Evolutionary conservation across 1,140 invertebrate genomes (phyloP), one percentile per base, ranked within the genome.

Genomic region (Trichonephila clavipes): DNA sequence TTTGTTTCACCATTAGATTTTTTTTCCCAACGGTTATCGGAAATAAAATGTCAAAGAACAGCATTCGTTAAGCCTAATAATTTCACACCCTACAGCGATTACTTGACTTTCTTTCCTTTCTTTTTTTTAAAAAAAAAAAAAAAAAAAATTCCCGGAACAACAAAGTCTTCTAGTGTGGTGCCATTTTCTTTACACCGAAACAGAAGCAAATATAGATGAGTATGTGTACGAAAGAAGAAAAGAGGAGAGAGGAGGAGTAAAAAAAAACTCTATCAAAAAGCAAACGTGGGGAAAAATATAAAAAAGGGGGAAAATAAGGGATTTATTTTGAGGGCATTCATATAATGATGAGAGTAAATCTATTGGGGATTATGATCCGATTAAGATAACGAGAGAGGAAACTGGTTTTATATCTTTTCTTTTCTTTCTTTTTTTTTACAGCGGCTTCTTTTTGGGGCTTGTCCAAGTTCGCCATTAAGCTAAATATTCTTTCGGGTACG

Each of bases 321-420:
- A 81, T 77, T 87, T 88, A 72, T 61, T 87, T 69, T 69, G 28
- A 88, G 92, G 24, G 61, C 69, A 94, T 62, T 81, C 64, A 87
- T 51, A 88, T 88, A 88, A 66, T 69, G 87, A 72, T 72, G 87
- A 88, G 40, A n/a, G 59, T 51, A 24, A 88, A 88, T 88, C 87
- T 88, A 69, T 88, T 88, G 87, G 64, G 87, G 64, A 88, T 88
- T 88, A 69, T 88, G 64, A 88, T 88, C 62, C 87, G 87, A 88
- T 88, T 88, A 88, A 69, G 64, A 51, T 69, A 88, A 88, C 87
- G 87, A 69, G 64, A n/a, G 28, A 61, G 16, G 62, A 40, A 62
- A 69, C 64, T 51, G 87, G 59, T 58, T 87, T 87, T 87, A 40
- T 64, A 62, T 62, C 85, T 87, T 62, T 62, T 61, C 59, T 87